Evolutionary conservation across 2,888 invertebrate genomes (phyloP), one percentile per base, ranked within the genome.

Genomic region (Polietes domitor): DNA sequence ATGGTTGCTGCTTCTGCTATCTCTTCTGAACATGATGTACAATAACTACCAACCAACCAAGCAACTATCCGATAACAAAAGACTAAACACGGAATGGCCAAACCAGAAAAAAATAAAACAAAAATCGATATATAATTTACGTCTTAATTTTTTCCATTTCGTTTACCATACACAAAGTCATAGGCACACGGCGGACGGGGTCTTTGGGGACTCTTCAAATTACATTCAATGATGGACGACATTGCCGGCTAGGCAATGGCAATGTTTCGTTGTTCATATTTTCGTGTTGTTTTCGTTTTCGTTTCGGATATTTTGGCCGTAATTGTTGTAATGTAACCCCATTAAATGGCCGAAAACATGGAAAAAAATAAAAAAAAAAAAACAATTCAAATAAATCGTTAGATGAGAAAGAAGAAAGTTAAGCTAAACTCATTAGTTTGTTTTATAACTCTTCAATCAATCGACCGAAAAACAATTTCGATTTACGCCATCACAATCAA

Each of bases 321-420:
- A 75, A 75, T 70, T 74, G 58, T 50, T 41, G 47, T 80, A 75
- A 80, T 41, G 50, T 47, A 47, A n/a, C 47, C 15, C 41, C 37
- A 80, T 55, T 80, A 77, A 81, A 81, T 72, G 65, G 3, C 70
- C 17, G n/a, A n/a, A n/a, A n/a, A n/a, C n/a, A n/a, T n/a, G n/a
- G n/a, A n/a, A n/a, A n/a, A n/a, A n/a, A n/a, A 50, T 12, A 70
- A 68, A n/a, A 55, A 47, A 26, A 77, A 2, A 47, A 47, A 47
- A 47, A 15, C 47, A 47, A 47, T 4, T n/a, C 15, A n/a, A 47
- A 12, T n/a, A 15, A n/a, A 47, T 47, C 6, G n/a, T 47, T 47
- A 15, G 47, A 24, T 28, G n/a, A 68, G n/a, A 12, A 47, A 2
- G 47, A 47, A 12, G 47, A 47, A 47, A 47, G 15, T 47, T n/a